These are phyloP conservation scores for Muscicapa adusta DNA, from an alignment of 2,113 vertebrate species.

Conservation along the genomic window DNA sequence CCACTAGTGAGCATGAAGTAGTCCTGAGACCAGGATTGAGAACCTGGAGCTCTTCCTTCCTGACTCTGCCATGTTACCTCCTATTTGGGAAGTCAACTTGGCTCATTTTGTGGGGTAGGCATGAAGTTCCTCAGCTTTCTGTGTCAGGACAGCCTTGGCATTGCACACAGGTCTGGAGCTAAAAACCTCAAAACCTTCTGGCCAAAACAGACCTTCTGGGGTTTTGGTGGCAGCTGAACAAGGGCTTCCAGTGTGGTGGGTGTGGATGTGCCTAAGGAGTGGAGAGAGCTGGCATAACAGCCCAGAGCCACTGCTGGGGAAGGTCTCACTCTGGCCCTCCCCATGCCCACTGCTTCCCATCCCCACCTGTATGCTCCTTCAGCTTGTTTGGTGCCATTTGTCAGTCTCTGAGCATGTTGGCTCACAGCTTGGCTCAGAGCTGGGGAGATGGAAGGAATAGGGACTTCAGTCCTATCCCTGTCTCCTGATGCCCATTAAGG, in stretches of 20 bases:
- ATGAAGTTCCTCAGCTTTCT: neutral
- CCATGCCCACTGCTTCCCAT: neutral
- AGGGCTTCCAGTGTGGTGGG: neutral
- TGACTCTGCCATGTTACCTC: neutral
- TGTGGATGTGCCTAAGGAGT: neutral
- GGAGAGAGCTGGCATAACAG: neutral
- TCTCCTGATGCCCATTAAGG: neutral
- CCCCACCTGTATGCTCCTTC: neutral
- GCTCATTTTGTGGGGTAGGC: neutral
- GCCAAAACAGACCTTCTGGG: neutral
- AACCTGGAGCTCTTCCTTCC: neutral
- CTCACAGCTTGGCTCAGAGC: fast-evolving
- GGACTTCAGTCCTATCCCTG: neutral
- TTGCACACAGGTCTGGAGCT: neutral
- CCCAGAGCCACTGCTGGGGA: neutral
- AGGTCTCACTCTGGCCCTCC: neutral
- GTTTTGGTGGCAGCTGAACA: neutral
- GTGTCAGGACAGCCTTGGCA: neutral
- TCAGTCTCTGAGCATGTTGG: neutral
- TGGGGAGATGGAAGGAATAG: neutral
- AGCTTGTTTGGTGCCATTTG: neutral
- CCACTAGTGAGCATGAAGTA: neutral
- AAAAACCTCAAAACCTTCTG: neutral
- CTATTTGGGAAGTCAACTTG: fast-evolving
- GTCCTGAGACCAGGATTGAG: neutral